Evolutionary conservation across 2,113 vertebrate species (phyloP).

Genomic region (Mus musculus): DNA sequence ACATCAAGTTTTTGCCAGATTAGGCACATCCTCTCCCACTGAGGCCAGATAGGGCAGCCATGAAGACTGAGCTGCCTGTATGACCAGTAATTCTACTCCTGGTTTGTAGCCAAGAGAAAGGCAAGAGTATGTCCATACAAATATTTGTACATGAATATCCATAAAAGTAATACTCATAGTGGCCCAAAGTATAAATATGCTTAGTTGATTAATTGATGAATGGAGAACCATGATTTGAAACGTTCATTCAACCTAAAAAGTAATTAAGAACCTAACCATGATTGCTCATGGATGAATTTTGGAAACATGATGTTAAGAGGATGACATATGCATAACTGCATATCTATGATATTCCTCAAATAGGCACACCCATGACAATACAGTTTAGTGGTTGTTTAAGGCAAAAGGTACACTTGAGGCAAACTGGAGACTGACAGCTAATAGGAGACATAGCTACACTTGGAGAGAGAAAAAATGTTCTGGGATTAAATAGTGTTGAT

Average conservation of each 20-base stretch:
- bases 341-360: neutral
- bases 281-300: neutral
- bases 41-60: no score
- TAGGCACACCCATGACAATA: neutral
- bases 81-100: neutral
- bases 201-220: neutral
- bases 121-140: neutral
- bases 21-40: no score
- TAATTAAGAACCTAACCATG: neutral
- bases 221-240: neutral
- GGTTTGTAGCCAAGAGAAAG: slow-evolving; percentile 14
- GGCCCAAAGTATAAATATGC: neutral
- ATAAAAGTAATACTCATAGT: neutral
- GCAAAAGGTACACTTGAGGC: neutral
- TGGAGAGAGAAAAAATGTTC: neutral
- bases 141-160: neutral
- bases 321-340: neutral
- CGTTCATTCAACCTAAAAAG: neutral
- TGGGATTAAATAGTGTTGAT: neutral
- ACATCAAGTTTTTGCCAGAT: no score
- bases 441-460: neutral
- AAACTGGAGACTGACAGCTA: neutral
- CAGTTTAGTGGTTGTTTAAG: neutral
- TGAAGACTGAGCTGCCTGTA: neutral
- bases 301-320: neutral